Evolutionary conservation across 2,797 vertebrate genomes (phyloP).

Genomic region (Tokudaia muenninki): DNA sequence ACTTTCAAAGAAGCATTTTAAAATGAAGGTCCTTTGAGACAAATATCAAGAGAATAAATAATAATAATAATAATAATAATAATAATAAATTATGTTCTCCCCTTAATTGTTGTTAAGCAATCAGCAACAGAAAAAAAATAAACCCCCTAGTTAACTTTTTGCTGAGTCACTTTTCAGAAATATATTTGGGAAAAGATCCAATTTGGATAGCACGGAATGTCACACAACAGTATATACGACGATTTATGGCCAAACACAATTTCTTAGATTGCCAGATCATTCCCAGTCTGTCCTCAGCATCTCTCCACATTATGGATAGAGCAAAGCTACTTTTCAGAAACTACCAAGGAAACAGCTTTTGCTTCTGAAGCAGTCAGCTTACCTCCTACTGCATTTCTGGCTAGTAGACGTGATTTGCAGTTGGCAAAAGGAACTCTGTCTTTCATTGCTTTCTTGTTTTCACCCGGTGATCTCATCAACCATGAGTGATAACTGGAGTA

Average conservation of each 20-base stretch:
- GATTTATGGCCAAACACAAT: neutral
- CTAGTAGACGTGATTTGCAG: neutral
- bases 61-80: too few species aligned
- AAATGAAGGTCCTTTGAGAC: constrained; percentile 36
- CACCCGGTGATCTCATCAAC: too few species aligned
- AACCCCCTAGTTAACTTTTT: constrained; percentile 14
- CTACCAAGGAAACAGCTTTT: neutral
- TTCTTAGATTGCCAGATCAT: neutral
- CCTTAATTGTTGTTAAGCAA: too few species aligned
- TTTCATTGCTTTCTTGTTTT: too few species aligned
- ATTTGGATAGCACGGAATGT: constrained; percentile 32
- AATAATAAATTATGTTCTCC: too few species aligned
- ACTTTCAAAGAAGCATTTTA: neutral
- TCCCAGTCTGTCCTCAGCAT: neutral
- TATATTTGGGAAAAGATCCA: neutral
- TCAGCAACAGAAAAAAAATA: neutral
- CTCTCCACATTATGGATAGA: constrained; percentile 31
- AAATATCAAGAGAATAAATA: constrained; percentile 39
- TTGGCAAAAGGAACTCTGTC: neutral
- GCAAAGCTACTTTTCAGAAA: neutral
- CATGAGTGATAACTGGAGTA: neutral
- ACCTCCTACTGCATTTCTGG: neutral
- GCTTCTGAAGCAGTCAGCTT: neutral
- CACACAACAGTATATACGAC: neutral
- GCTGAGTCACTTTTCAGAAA: constrained; percentile 52